Base-by-base conservation (phyloP, 2,888 invertebrate genomes). In the Protonemura montana region DNA sequence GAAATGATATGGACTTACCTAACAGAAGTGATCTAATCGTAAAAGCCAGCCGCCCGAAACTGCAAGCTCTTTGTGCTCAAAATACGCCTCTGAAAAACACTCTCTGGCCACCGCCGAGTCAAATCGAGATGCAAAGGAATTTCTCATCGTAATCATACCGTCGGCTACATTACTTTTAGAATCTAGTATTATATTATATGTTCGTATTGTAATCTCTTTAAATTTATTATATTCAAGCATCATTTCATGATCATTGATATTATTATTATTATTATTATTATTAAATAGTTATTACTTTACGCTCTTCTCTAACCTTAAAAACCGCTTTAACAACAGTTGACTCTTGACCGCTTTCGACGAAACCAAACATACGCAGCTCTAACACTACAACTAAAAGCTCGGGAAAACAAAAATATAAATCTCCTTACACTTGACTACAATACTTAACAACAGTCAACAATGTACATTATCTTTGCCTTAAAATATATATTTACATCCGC, bases 181-280 rank as follows among this genome's bases (percentile, higher is more conserved):
- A 76, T 13, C 26, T 25, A 78, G 25, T 78, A 16, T 78, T 78
- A 59, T 59, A 59, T 59, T 59, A 59, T 16, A 10, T 59, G 21
- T 59, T 28, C 35, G 27, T 78, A 78, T 78, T 78, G 78, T 78
- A 78, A 26, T 27, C 78, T 78, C 28, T 26, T 27, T 78, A 26
- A 78, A 26, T 78, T 78, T n/a, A 78, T 78, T 78, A 76, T 26
- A 10, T 78, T 16, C 78, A 78, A 78, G 78, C 78, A 78, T 59
- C 59, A 59, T 59, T 59, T 59, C 59, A 59, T 59, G 59, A 59
- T 35, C 35, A 35, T 35, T 35, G 35, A 35, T 35, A 35, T 35
- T 6, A 35, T 35, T 6, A 35, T 35, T 59, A 59, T 59, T 59
- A 59, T 59, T 59, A 59, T 35, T 59, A 59, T 59, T 59, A 59